Evolutionary conservation across 2,113 vertebrate genomes (phyloP).

Genomic region (Callorhinus ursinus): DNA sequence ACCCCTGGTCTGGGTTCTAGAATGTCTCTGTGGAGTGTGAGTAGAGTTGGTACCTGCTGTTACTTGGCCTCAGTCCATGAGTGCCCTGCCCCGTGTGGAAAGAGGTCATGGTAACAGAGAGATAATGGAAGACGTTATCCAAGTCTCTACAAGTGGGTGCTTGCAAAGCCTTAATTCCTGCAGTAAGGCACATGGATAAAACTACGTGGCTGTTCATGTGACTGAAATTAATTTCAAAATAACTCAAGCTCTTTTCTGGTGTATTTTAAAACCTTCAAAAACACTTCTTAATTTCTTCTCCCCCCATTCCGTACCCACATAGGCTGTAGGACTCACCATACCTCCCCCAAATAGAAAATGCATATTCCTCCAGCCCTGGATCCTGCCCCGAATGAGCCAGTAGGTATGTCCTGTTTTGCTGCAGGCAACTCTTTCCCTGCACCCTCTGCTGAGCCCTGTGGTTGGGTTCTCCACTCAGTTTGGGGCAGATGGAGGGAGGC

Average conservation of each 20-base stretch:
- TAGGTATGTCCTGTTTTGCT: no score
- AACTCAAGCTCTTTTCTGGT: not conserved
- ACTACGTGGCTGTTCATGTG: fast-evolving
- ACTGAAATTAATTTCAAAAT: not conserved
- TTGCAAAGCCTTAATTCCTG: fast-evolving
- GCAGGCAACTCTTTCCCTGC: fast-evolving
- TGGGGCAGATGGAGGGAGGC: not conserved
- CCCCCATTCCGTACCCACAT: not conserved
- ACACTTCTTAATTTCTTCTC: no score
- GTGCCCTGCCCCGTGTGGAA: not conserved
- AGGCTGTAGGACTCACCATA: no score
- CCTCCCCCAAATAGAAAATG: not conserved
- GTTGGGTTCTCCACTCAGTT: not conserved
- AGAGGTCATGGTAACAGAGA: no score
- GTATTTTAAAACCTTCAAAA: not conserved
- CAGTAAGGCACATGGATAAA: fast-evolving
- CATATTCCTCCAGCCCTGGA: fast-evolving
- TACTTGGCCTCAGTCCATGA: not conserved
- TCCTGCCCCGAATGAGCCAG: not conserved
- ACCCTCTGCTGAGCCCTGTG: not conserved
- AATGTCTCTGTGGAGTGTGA: not conserved
- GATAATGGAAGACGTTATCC: fast-evolving
- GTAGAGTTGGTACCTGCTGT: not conserved
- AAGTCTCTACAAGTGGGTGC: fast-evolving
- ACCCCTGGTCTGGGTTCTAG: not conserved